A percentile compares a stretch with the other conserved stretches of the same genome.
Evolutionary conservation across 2,888 invertebrate genomes (phyloP).

Genomic region (Agrochola litura): DNA sequence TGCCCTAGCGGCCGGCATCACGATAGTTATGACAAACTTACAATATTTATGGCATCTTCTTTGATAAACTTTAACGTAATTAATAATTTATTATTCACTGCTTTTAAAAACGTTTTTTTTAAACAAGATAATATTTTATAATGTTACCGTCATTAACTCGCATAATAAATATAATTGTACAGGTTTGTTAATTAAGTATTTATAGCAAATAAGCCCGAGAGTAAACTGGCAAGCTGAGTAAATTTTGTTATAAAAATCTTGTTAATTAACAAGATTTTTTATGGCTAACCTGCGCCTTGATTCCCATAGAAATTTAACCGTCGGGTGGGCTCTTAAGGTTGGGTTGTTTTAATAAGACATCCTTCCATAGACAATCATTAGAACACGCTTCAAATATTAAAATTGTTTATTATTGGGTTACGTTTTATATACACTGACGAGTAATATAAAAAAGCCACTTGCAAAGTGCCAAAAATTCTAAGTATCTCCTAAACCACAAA

Average conservation of each 20-base stretch:
- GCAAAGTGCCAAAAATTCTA: no score
- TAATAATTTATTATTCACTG: neutral
- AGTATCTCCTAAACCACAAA: no score
- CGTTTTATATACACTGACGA: no score
- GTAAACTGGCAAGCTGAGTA: conserved; percentile 5
- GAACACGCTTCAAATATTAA: neutral
- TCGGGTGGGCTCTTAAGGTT: neutral
- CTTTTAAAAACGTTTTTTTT: neutral
- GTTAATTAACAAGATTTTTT: conserved; percentile 29
- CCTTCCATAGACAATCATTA: neutral
- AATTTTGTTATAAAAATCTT: neutral
- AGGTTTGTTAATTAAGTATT: conserved; percentile 2
- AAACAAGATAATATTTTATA: neutral
- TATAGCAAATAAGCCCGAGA: conserved; percentile 13
- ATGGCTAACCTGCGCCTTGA: neutral
- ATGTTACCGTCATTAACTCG: conserved; percentile 1
- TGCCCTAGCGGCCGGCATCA: conserved; percentile 1
- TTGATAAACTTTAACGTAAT: conserved; percentile 18
- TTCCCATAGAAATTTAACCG: neutral
- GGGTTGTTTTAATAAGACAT: neutral
- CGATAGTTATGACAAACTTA: conserved; percentile 23
- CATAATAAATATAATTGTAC: conserved; percentile 22
- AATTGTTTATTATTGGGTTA: neutral
- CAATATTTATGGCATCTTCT: conserved; percentile 14
- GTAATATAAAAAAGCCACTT: no score